phyloP scores from a whole-genome alignment of 1,140 invertebrate species.

The Adelges cooleyi region DNA sequence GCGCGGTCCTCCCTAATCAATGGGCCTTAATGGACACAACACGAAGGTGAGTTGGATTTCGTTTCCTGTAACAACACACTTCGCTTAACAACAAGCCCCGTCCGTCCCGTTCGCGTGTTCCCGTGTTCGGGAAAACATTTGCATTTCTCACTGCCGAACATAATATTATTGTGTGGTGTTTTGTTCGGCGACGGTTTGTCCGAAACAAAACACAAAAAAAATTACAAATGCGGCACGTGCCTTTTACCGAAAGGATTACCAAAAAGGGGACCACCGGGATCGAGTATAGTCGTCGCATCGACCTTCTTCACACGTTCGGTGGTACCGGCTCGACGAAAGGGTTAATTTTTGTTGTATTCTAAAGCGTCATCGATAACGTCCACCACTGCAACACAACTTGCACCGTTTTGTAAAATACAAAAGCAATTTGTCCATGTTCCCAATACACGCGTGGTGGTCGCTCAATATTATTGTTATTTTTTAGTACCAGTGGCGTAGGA shows the following conservation, averaged over 20 bases:
- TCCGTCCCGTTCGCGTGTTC: neutral
- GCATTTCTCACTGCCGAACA: slow-evolving; percentile 6
- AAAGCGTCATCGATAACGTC: no score
- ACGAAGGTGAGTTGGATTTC: slow-evolving; percentile 7
- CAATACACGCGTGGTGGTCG: no score
- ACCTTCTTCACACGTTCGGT: no score
- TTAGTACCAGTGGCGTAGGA: no score
- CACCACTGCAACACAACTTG: no score
- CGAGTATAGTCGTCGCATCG: neutral
- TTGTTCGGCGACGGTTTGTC: slow-evolving; percentile 5
- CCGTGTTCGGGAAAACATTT: slow-evolving; percentile 19
- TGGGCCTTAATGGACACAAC: slow-evolving; percentile 25
- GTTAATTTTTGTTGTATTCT: no score
- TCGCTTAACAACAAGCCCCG: no score
- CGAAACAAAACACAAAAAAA: slow-evolving; percentile 24
- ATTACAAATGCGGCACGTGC: slow-evolving; percentile 14
- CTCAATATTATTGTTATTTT: no score
- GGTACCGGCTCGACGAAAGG: no score
- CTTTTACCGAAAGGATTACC: slow-evolving; percentile 15
- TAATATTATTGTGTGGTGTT: neutral
- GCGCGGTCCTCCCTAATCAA: neutral
- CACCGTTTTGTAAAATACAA: no score
- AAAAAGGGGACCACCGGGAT: slow-evolving; percentile 1
- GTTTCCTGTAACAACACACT: slow-evolving; percentile 19
- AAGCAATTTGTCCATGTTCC: no score